Evolutionary conservation across 2,113 vertebrate species (phyloP).

Genomic region (Puntigrus tetrazona): DNA sequence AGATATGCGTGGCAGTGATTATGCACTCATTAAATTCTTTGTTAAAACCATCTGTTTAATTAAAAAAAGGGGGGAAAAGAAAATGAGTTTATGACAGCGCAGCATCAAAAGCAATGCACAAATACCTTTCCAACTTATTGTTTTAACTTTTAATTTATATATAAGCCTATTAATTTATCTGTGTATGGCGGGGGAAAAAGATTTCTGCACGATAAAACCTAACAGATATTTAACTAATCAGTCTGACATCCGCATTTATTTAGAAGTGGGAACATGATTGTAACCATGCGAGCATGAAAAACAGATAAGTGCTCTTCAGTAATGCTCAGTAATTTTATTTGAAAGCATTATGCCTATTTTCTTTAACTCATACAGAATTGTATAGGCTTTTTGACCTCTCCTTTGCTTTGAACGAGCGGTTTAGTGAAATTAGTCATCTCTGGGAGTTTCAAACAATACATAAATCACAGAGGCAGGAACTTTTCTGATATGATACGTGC

Average conservation of each 20-base stretch:
- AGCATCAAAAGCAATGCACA: constrained; percentile 51
- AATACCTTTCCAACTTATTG: constrained; percentile 23
- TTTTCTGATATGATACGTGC: not conserved
- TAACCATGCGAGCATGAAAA: not conserved
- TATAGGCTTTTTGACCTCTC: not conserved
- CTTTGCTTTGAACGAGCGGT: not conserved
- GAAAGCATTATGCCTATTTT: constrained; percentile 1
- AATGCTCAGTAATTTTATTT: not conserved
- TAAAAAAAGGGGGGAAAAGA: constrained; percentile 60
- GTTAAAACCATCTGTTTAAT: constrained; percentile 76
- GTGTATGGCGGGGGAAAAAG: not conserved
- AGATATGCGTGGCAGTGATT: constrained; percentile 72
- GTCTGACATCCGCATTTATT: constrained; percentile 27
- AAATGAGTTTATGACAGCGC: constrained; percentile 56
- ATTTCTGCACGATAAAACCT: constrained; percentile 38
- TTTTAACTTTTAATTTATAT: constrained; percentile 20
- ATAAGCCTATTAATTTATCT: not conserved
- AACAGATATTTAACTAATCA: constrained; percentile 9
- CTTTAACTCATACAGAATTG: not conserved
- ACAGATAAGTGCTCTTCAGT: constrained; percentile 20
- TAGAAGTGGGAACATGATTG: not conserved
- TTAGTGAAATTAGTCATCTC: not conserved
- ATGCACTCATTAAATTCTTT: constrained; percentile 75
- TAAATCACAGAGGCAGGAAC: not conserved
- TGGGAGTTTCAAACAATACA: not conserved